Evolutionary conservation across 2,797 vertebrate genomes (phyloP).

Genomic region (Ispidina lecontei): DNA sequence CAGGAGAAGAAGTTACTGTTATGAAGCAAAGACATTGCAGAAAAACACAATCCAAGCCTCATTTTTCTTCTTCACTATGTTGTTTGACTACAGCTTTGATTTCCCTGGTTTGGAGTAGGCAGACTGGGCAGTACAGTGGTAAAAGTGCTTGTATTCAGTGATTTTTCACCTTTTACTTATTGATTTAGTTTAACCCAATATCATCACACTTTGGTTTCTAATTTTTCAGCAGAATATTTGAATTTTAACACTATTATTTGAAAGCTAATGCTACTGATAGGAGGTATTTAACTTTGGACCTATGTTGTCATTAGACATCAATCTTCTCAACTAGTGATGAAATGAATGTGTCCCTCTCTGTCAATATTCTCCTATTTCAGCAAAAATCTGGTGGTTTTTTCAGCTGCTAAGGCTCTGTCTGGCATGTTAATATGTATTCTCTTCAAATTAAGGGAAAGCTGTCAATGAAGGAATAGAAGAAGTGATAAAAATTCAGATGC

Average conservation of each 20-base stretch:
- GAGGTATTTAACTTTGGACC: neutral
- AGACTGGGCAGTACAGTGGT: neutral
- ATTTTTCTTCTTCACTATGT: fast-evolving
- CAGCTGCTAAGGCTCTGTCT: fast-evolving
- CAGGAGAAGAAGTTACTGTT: neutral
- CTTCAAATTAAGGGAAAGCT: neutral
- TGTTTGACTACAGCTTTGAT: neutral
- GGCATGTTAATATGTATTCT: neutral
- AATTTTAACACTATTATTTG: neutral
- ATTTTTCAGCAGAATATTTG: neutral
- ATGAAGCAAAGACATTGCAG: neutral
- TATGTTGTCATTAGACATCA: neutral
- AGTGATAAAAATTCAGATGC: neutral
- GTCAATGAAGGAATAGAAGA: neutral
- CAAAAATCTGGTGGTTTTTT: neutral
- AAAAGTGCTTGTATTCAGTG: neutral
- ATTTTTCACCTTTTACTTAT: neutral
- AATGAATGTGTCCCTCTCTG: neutral
- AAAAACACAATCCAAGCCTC: neutral
- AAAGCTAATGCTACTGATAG: neutral
- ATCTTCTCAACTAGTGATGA: neutral
- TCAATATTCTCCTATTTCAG: neutral
- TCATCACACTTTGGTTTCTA: neutral
- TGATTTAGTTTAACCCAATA: neutral
- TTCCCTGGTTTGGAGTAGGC: neutral